Percentiles rank a stretch among this genome's conserved stretches.
Conservation (phyloP, 1,140 invertebrate species). For the Caenorhabditis briggsae region DNA sequence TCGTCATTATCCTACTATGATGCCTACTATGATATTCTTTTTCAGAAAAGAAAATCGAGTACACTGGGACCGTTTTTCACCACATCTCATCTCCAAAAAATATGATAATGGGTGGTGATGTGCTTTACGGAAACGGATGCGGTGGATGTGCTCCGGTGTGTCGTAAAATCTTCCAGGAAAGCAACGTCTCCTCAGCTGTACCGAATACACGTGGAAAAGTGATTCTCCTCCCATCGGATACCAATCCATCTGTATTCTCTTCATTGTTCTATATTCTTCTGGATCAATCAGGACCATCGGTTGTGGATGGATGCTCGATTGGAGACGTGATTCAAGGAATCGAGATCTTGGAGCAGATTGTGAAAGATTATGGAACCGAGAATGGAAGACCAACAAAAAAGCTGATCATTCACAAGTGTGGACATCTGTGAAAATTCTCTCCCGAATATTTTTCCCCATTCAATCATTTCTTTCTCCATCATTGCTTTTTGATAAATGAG, state of each 20-base stretch:
- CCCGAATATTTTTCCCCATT: background rate
- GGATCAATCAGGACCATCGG: background rate
- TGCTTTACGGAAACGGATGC: conserved; percentile 25
- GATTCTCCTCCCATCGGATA: conserved; percentile 24
- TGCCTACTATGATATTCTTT: no score
- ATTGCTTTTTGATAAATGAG: no score
- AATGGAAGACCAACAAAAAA: conserved; percentile 22
- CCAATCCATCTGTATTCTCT: conserved; percentile 26
- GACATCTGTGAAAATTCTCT: background rate
- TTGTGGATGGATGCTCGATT: conserved; percentile 33
- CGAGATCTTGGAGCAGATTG: conserved; percentile 9
- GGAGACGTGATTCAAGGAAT: conserved; percentile 31
- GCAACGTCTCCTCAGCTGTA: conserved; percentile 32
- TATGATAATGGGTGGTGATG: conserved; percentile 45
- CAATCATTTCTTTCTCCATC: no score
- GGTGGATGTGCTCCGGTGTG: conserved; percentile 19
- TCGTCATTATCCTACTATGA: background rate
- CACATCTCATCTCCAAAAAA: conserved; percentile 33
- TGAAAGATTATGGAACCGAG: conserved; percentile 23
- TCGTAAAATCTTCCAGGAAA: conserved; percentile 26
- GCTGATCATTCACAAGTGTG: conserved; percentile 23
- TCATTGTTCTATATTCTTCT: conserved; percentile 35
- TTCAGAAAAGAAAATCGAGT: conserved; percentile 49
- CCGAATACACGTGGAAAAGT: conserved; percentile 26
- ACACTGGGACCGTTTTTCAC: conserved; percentile 30